Conservation (phyloP, 2,797 vertebrate genomes). For the Euphonia xanthogaster region DNA sequence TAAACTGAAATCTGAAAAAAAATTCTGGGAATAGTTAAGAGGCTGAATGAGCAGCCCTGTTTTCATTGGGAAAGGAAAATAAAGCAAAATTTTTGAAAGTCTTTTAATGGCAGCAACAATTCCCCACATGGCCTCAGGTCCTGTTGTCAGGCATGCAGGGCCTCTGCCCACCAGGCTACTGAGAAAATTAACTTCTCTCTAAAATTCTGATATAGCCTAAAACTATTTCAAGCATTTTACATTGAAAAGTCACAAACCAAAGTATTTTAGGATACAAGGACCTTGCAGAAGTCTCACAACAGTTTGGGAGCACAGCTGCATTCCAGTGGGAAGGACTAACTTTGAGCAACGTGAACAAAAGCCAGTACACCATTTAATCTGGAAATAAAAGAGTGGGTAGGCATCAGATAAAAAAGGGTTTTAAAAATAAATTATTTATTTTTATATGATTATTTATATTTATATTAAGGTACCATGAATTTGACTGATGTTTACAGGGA, state of each 20-base stretch:
- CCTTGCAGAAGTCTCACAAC: background rate
- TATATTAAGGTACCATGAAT: background rate
- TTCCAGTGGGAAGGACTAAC: background rate
- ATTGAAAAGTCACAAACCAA: background rate
- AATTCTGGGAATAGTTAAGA: background rate
- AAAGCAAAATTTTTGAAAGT: background rate
- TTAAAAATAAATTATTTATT: background rate
- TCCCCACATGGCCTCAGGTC: background rate
- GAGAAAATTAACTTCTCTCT: background rate
- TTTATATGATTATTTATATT: background rate
- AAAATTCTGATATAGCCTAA: background rate
- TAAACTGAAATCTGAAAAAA: background rate
- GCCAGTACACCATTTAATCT: background rate
- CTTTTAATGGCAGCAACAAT: background rate
- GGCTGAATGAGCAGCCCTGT: background rate
- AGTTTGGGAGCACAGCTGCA: background rate
- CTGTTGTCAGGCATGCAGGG: background rate
- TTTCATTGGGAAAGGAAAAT: background rate
- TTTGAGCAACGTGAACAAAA: background rate
- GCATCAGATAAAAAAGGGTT: fast-evolving
- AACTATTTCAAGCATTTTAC: background rate
- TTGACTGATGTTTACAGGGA: background rate
- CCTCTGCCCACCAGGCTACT: background rate
- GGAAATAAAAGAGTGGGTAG: background rate
- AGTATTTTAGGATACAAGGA: background rate